Evolutionary conservation across 2,888 invertebrate genomes (phyloP).

Genomic region (Encarsia formosa): DNA sequence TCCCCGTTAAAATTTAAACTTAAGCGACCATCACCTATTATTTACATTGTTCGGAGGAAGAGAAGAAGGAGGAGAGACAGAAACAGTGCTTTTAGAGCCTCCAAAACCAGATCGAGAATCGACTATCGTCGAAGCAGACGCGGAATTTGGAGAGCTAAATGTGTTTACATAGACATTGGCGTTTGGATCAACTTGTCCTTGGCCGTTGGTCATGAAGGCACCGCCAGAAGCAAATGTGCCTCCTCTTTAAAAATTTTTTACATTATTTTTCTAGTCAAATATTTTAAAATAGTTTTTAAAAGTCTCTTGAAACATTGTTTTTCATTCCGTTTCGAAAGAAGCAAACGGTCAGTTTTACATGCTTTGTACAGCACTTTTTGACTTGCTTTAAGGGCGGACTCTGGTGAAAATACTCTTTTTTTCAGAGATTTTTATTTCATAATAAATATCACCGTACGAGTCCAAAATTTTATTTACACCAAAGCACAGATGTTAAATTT

Average conservation of each 20-base stretch:
- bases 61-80: constrained; percentile 7
- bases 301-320: background rate
- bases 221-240: constrained; percentile 25
- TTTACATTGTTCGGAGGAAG: constrained; percentile 5
- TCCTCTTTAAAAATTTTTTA: constrained; percentile 15
- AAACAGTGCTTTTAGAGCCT: constrained; percentile 17
- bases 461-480: no score
- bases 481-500: no score
- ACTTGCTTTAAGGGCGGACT: no score
- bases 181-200: constrained; percentile 27
- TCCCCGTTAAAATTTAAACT: no score
- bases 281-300: background rate
- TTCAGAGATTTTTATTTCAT: no score
- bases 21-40: constrained; percentile 31
- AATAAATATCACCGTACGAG: no score
- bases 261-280: background rate
- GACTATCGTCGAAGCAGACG: constrained; percentile 14
- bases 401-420: no score
- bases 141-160: constrained; percentile 22
- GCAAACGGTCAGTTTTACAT: no score
- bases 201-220: constrained; percentile 30
- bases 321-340: background rate
- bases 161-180: constrained; percentile 28
- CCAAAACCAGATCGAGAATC: constrained; percentile 23
- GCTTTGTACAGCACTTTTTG: no score